These are phyloP conservation scores for Oscheius onirici DNA, from an alignment of 2,888 invertebrate species.

Conservation along the genomic window DNA sequence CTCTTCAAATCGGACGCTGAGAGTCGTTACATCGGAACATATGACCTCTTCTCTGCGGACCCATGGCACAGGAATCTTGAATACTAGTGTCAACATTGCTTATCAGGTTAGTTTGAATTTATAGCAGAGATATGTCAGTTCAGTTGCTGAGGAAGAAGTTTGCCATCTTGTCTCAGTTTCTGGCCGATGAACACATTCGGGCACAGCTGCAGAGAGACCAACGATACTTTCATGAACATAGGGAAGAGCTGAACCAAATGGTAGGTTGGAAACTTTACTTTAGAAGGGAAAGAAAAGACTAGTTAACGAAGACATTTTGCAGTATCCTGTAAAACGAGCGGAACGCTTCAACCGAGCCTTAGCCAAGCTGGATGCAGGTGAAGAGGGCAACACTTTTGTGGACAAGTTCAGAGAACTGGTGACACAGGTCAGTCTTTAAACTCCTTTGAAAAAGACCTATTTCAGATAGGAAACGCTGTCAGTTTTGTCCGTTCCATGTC, in stretches of 20 bases:
- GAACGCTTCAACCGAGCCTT: slow-evolving; percentile 93
- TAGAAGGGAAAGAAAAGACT: slow-evolving; percentile 3
- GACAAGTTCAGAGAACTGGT: slow-evolving; percentile 91
- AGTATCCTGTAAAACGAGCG: slow-evolving; percentile 85
- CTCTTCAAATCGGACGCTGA: slow-evolving; percentile 90
- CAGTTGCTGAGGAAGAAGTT: slow-evolving; percentile 83
- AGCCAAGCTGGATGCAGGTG: slow-evolving; percentile 83
- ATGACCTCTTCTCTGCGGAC: slow-evolving; percentile 87
- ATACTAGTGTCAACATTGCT: slow-evolving; percentile 73
- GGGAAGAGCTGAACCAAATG: slow-evolving; percentile 78
- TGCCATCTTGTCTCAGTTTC: slow-evolving; percentile 92
- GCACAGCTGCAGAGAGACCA: slow-evolving; percentile 84
- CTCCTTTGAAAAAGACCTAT: slow-evolving; percentile 60
- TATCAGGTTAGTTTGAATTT: slow-evolving; percentile 79
- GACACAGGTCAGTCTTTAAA: slow-evolving; percentile 83
- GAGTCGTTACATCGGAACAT: slow-evolving; percentile 92
- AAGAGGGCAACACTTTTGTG: slow-evolving; percentile 86
- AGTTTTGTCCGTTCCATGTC: slow-evolving; percentile 90
- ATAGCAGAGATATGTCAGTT: background rate
- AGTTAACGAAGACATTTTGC: slow-evolving; percentile 35
- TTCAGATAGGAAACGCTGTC: slow-evolving; percentile 82
- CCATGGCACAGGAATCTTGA: slow-evolving; percentile 51
- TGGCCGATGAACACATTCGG: slow-evolving; percentile 97
- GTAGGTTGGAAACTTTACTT: no score
- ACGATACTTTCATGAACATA: slow-evolving; percentile 83